Base-by-base conservation (phyloP, 2,113 vertebrate species). In the Merops nubicus region DNA sequence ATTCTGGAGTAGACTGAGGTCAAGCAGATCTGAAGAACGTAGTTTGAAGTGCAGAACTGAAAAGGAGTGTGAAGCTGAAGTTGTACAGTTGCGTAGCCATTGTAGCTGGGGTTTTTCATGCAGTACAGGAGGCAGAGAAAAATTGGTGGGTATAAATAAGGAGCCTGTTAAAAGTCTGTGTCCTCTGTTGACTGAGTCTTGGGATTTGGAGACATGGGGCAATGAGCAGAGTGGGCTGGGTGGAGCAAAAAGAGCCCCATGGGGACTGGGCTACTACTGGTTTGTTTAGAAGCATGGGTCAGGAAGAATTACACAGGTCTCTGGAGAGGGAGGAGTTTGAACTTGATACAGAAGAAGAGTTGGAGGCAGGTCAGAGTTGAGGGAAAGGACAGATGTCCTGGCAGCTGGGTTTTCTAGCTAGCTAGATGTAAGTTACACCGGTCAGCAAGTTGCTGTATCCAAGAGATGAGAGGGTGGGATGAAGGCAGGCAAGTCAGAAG, bases 361-460 rank as follows among this genome's bases (percentile, higher is more conserved):
- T 93, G 65, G 42, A 80, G 34, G 50, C 8, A 4, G 87, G 33
- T 93, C 89, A 93, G 89, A 72, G 53, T 78, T 95, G 86, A 93
- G 64, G 62, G 51, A 88, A 91, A 92, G 67, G 80, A 73, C 62
- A 87, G 43, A 69, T 75, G 63, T 75, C 54, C 42, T 81, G 67
- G 12, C 60, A 91, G 50, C 76, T 93, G 88, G 47, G 5, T 80
- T 88, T 91, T 77, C 28, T 59, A 0, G 85, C 16, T 40, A 34
- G 21, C 42, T 77, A 26, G 47, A 12, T 45, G 56, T 26, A 15
- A 25, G 59, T 79, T 82, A 26, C 34, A 8, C 54, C 1, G 15
- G 67, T 43, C 54, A 78, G 28, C 50, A 74, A 31, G 40, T 38
- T 80, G 74, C 2, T 4, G 8, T 59, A 43, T 53, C 17, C 9